Evolutionary conservation across 2,888 invertebrate genomes (phyloP).

Genomic region (Urechis unicinctus): DNA sequence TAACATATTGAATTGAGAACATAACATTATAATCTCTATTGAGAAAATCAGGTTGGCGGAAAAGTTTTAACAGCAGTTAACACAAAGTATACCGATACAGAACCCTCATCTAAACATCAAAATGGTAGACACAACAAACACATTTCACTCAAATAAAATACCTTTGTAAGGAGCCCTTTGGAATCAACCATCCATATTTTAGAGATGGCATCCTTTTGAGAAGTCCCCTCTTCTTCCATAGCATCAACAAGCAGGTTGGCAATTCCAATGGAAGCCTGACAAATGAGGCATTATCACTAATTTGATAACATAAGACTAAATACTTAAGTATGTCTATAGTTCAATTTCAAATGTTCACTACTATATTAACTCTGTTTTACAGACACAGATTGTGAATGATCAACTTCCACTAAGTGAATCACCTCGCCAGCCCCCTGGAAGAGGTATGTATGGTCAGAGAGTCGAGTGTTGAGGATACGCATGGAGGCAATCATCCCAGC

Average conservation of each 20-base stretch:
- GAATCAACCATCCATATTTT: constrained; percentile 96
- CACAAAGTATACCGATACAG: too few species aligned
- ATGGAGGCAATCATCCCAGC: constrained; percentile 87
- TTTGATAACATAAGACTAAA: neutral
- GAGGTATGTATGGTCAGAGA: constrained; percentile 80
- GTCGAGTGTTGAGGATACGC: constrained; percentile 72
- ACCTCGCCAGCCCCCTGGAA: constrained; percentile 98
- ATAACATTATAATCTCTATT: too few species aligned
- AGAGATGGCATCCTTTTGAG: constrained; percentile 67
- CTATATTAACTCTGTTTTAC: too few species aligned
- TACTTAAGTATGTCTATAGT: too few species aligned
- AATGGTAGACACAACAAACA: neutral
- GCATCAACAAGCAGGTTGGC: constrained; percentile 87
- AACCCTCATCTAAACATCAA: neutral
- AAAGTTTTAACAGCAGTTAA: too few species aligned
- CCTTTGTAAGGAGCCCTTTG: constrained; percentile 64
- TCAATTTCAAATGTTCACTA: too few species aligned
- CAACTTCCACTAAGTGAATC: too few species aligned
- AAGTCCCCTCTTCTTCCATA: constrained; percentile 71
- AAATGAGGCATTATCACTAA: neutral
- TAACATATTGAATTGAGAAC: too few species aligned
- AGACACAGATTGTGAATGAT: too few species aligned
- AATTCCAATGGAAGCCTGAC: constrained; percentile 89
- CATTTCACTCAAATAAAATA: neutral
- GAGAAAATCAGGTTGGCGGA: too few species aligned